These are phyloP conservation scores for Homalodisca vitripennis DNA, from an alignment of 1,140 invertebrate genomes.

Conservation along the genomic window DNA sequence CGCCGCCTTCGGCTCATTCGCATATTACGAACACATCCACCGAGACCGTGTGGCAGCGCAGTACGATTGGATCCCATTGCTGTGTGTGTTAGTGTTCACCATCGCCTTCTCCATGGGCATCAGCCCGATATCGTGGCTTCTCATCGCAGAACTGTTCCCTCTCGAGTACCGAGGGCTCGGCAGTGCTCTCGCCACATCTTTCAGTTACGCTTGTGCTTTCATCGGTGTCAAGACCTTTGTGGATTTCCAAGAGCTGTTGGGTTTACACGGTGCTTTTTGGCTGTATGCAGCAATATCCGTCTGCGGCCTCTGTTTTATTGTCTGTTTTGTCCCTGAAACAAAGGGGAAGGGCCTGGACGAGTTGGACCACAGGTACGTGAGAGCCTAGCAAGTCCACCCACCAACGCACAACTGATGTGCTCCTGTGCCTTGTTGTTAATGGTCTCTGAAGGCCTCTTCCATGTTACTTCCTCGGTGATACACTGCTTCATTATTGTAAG, in stretches of 20 bases:
- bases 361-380: slow-evolving; percentile 53
- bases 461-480: slow-evolving; percentile 8
- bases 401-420: slow-evolving; percentile 4
- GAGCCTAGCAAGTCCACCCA: neutral
- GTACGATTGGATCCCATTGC: slow-evolving; percentile 75
- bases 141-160: slow-evolving; percentile 86
- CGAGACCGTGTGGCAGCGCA: slow-evolving; percentile 36
- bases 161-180: slow-evolving; percentile 80
- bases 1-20: slow-evolving; percentile 75
- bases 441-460: neutral
- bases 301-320: slow-evolving; percentile 78
- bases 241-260: slow-evolving; percentile 71
- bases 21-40: slow-evolving; percentile 63
- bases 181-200: slow-evolving; percentile 77
- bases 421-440: slow-evolving; percentile 8
- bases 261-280: slow-evolving; percentile 83
- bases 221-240: slow-evolving; percentile 86
- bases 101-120: slow-evolving; percentile 85
- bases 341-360: slow-evolving; percentile 86
- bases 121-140: slow-evolving; percentile 84
- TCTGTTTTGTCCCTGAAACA: slow-evolving; percentile 86
- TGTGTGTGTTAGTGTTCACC: slow-evolving; percentile 79
- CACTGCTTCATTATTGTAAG: neutral
- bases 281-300: slow-evolving; percentile 82
- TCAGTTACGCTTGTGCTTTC: slow-evolving; percentile 86